phyloP scores from a whole-genome alignment of 2,888 invertebrate species.

The Slavum lentiscoides region DNA sequence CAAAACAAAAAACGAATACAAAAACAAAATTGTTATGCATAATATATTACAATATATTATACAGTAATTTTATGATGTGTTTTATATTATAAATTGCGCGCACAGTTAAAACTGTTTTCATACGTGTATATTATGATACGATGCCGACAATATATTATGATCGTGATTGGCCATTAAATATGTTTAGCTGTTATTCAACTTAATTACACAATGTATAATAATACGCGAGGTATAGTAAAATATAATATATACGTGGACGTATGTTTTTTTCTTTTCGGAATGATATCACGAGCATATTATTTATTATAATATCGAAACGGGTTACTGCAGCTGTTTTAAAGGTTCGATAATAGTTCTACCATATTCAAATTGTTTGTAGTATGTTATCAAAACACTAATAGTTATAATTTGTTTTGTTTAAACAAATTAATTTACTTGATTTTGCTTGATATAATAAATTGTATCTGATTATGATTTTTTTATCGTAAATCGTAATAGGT shows the following conservation, averaged over 20 bases:
- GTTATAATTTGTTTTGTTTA: too few relatives aligned
- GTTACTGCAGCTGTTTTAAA: neutral
- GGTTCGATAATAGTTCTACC: too few relatives aligned
- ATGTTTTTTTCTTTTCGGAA: conserved; percentile 21
- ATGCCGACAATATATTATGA: neutral
- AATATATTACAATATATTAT: neutral
- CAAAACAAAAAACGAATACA: neutral
- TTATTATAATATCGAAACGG: conserved; percentile 40
- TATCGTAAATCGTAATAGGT: too few relatives aligned
- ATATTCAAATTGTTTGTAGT: too few relatives aligned
- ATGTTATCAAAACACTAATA: too few relatives aligned
- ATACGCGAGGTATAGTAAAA: neutral
- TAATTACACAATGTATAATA: conserved; percentile 29
- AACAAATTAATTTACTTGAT: too few relatives aligned
- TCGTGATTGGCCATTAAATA: conserved; percentile 18
- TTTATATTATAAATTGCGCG: neutral
- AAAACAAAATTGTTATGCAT: conserved; percentile 5
- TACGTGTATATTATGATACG: neutral
- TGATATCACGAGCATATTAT: conserved; percentile 36
- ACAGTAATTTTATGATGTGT: neutral
- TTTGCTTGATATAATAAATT: too few relatives aligned
- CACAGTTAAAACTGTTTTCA: conserved; percentile 25
- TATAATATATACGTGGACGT: neutral
- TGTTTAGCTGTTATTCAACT: conserved; percentile 42
- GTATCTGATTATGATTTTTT: too few relatives aligned